Percentiles rank a stretch among this genome's conserved stretches.
phyloP scores from a whole-genome alignment of 2,888 invertebrate genomes.

The Hyles lineata region DNA sequence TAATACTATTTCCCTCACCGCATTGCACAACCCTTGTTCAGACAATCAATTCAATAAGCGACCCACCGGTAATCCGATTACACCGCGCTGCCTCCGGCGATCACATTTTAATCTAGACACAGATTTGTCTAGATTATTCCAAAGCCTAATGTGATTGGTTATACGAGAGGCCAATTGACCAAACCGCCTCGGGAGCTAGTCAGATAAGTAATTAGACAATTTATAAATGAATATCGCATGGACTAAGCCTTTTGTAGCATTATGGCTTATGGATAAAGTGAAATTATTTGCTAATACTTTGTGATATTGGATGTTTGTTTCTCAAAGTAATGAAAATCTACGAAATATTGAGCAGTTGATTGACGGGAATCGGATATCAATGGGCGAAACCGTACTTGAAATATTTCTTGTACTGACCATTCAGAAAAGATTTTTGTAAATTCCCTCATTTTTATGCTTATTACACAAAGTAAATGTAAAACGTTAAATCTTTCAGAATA shows the following conservation, averaged over 20 bases:
- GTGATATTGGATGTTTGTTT: no score
- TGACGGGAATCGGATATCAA: no score
- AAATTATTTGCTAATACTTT: no score
- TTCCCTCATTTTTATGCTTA: no score
- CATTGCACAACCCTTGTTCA: conserved; percentile 37
- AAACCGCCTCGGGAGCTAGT: neutral
- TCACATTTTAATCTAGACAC: conserved; percentile 52
- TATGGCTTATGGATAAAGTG: no score
- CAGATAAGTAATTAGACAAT: conserved; percentile 12
- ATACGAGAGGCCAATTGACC: neutral
- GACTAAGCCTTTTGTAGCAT: neutral
- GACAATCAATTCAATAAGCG: conserved; percentile 61
- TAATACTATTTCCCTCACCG: neutral
- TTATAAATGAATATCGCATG: neutral
- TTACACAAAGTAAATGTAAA: no score
- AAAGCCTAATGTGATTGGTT: conserved; percentile 32
- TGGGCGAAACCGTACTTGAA: no score
- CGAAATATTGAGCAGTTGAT: no score
- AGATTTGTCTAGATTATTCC: conserved; percentile 33
- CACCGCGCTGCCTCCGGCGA: conserved; percentile 47
- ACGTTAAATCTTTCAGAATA: no score
- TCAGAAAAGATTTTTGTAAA: no score
- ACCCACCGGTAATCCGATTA: conserved; percentile 61
- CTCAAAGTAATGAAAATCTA: no score
- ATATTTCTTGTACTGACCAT: no score